These are phyloP conservation scores for Rhyacophila brunnea DNA, from an alignment of 1,140 invertebrate genomes.

Conservation along the genomic window DNA sequence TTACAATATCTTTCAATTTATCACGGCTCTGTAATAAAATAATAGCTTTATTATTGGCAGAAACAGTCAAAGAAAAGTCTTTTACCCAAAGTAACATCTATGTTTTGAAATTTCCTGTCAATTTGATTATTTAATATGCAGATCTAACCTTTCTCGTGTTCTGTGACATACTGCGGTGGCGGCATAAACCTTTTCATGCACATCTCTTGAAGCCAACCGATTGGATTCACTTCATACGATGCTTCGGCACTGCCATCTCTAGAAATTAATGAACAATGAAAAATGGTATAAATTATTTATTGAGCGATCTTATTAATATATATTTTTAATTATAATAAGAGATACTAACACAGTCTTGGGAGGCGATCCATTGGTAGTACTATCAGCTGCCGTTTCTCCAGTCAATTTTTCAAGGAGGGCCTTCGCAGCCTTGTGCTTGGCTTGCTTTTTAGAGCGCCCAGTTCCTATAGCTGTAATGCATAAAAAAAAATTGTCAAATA, in stretches of 20 bases:
- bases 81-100: not conserved
- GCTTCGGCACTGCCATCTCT: conserved; percentile 43
- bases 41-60: no score
- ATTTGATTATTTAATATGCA: no score
- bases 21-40: no score
- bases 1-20: no score
- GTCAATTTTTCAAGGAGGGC: conserved; percentile 74
- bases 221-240: conserved; percentile 79
- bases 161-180: conserved; percentile 89
- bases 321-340: not conserved
- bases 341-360: conserved; percentile 43
- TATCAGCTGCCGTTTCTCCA: conserved; percentile 50
- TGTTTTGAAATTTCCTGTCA: not conserved
- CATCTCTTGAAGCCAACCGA: conserved; percentile 92
- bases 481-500: conserved; percentile 2
- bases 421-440: conserved; percentile 92
- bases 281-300: no score
- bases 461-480: conserved; percentile 72
- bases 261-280: no score
- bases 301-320: no score
- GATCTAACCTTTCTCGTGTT: conserved; percentile 64
- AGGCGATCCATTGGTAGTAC: conserved; percentile 47
- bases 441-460: conserved; percentile 94
- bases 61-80: no score
- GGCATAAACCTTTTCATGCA: conserved; percentile 94